A percentile compares a stretch with the other conserved stretches of the same genome.
Conservation (phyloP, 2,888 invertebrate genomes). For the Ectobius pallidus region DNA sequence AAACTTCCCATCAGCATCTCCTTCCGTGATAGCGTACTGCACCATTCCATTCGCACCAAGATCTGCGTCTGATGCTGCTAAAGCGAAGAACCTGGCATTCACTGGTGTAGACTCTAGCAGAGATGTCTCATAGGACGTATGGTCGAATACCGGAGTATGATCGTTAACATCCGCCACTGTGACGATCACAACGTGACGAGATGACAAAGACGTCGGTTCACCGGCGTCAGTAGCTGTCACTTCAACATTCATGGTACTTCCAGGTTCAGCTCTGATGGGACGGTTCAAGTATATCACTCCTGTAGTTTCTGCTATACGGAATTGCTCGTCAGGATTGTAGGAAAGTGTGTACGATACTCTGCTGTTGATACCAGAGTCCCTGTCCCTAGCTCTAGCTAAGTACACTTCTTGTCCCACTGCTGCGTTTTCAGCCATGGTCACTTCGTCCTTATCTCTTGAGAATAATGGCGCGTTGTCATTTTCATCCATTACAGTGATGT, state of each 20-base stretch:
- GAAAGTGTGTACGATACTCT: slow-evolving; percentile 81
- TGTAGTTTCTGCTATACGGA: slow-evolving; percentile 82
- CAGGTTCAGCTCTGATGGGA: slow-evolving; percentile 77
- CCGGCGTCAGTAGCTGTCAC: slow-evolving; percentile 88
- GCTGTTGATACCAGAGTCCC: slow-evolving; percentile 89
- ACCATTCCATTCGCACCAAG: slow-evolving; percentile 80
- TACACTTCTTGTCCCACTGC: slow-evolving; percentile 94
- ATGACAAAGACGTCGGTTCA: slow-evolving; percentile 71
- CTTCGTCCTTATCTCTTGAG: slow-evolving; percentile 77
- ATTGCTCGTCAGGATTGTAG: slow-evolving; percentile 79
- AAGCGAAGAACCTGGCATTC: slow-evolving; percentile 87
- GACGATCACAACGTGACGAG: slow-evolving; percentile 74
- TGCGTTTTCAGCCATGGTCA: slow-evolving; percentile 83
- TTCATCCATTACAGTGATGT: slow-evolving; percentile 81
- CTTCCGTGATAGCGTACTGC: slow-evolving; percentile 82
- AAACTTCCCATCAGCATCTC: slow-evolving; percentile 85
- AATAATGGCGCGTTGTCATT: slow-evolving; percentile 93
- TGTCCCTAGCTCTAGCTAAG: slow-evolving; percentile 84
- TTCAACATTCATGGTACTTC: slow-evolving; percentile 72
- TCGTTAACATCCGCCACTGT: slow-evolving; percentile 90
- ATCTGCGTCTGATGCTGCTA: slow-evolving; percentile 89
- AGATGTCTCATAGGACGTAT: slow-evolving; percentile 91
- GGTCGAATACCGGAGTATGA: slow-evolving; percentile 92
- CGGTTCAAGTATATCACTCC: slow-evolving; percentile 89
- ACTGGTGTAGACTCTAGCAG: slow-evolving; percentile 88